Evolutionary conservation across 92 coral and sea anemone genomes (phyloP).

Genomic region (Plumapathes pennacea): DNA sequence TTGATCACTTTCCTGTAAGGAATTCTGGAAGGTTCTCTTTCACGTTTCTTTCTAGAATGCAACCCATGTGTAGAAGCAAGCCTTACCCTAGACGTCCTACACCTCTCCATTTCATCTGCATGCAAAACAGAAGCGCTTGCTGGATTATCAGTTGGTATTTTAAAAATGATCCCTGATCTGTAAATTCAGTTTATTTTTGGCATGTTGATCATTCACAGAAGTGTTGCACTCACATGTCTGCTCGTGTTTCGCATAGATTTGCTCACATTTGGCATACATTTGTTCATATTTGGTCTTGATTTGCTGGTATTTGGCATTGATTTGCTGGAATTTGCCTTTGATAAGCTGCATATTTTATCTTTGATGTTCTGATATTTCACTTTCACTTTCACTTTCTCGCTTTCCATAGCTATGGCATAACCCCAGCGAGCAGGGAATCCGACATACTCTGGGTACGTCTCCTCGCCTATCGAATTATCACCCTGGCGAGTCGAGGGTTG

Average conservation of each 20-base stretch:
- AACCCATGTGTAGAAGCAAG: not conserved
- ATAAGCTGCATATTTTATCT: not conserved
- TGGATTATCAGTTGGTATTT: not conserved
- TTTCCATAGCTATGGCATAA: constrained; percentile 10
- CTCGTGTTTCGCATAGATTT: not conserved
- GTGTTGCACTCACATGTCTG: not conserved
- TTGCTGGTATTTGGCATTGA: not conserved
- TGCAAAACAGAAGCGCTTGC: not conserved
- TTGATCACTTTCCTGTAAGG: constrained; percentile 2
- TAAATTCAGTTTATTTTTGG: not conserved
- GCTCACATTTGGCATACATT: not conserved
- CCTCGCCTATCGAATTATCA: constrained; percentile 9
- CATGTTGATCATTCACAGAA: not conserved
- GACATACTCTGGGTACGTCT: constrained; percentile 5
- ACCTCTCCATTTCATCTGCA: not conserved
- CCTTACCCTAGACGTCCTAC: constrained; percentile 1
- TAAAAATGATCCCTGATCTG: not conserved
- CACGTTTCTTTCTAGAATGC: not conserved
- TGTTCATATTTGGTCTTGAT: not conserved
- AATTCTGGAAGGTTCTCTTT: constrained; percentile 7
- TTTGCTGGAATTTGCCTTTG: not conserved
- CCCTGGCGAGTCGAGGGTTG: constrained; percentile 12
- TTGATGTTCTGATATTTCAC: constrained; percentile 1
- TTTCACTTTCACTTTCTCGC: constrained; percentile 1
- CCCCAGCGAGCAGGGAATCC: constrained; percentile 16